Evolutionary conservation across 2,888 invertebrate genomes (phyloP).

Genomic region (Trichopoda pennipes): DNA sequence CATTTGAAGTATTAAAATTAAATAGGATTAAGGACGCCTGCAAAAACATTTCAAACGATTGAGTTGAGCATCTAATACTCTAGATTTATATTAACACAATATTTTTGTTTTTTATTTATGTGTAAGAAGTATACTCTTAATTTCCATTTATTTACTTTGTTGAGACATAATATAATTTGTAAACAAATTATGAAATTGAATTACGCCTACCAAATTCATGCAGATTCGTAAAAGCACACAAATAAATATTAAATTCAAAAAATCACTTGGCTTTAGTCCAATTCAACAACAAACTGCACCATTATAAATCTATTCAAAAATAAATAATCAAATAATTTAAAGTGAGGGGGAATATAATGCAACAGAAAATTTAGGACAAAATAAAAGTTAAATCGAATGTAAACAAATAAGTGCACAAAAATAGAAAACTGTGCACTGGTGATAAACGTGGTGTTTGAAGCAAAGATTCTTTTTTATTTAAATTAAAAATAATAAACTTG

Average conservation of each 20-base stretch:
- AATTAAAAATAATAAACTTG: no score
- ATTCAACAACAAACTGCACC: neutral
- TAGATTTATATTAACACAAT: no score
- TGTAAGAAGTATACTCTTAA: neutral
- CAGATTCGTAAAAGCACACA: neutral
- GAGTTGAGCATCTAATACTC: no score
- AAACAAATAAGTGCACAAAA: neutral
- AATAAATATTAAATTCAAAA: slow-evolving; percentile 4
- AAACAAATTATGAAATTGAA: slow-evolving; percentile 39
- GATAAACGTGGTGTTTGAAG: no score
- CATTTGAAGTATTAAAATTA: no score
- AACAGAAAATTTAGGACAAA: no score
- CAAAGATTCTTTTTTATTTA: no score
- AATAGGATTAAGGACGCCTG: no score
- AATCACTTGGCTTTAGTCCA: slow-evolving; percentile 26
- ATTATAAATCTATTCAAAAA: neutral
- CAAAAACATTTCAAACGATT: no score
- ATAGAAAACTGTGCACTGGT: neutral
- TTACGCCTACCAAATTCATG: slow-evolving; percentile 32
- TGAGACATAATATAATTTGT: slow-evolving; percentile 6
- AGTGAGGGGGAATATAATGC: no score
- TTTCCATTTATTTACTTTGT: slow-evolving; percentile 30
- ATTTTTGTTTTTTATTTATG: no score
- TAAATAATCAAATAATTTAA: no score
- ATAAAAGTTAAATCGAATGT: neutral